A percentile compares a stretch with the other conserved stretches of the same genome.
phyloP scores from a whole-genome alignment of 2,888 invertebrate genomes.

The Helobdella robusta region DNA sequence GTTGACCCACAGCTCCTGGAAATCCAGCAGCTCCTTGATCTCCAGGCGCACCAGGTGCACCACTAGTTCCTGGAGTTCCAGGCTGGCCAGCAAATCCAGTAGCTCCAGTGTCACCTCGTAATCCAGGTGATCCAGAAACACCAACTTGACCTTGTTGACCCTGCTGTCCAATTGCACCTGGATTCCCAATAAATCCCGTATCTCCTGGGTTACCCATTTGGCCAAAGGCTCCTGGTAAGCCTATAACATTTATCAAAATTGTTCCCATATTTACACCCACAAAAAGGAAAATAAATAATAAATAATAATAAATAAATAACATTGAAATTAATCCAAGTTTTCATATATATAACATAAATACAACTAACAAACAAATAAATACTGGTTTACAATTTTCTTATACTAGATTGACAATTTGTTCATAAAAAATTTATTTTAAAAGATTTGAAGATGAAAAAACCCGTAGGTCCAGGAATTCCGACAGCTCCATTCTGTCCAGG shows the following conservation, averaged over 20 bases:
- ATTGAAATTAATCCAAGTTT: neutral
- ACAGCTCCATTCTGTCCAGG: constrained; percentile 24
- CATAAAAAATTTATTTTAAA: too few species aligned
- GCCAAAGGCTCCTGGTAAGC: neutral
- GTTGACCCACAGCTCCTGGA: constrained; percentile 22
- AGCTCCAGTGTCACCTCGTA: constrained; percentile 38
- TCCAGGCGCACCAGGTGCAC: constrained; percentile 28
- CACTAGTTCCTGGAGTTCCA: constrained; percentile 29
- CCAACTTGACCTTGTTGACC: constrained; percentile 26
- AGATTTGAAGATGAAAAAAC: too few species aligned
- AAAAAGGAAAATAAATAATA: too few species aligned
- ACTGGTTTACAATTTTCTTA: too few species aligned
- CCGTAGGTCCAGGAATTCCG: constrained; percentile 29
- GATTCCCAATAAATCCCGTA: constrained; percentile 19
- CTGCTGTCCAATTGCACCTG: constrained; percentile 26
- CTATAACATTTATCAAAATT: neutral
- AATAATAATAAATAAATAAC: too few species aligned
- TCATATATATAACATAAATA: too few species aligned
- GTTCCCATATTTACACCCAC: too few species aligned
- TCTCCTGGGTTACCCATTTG: constrained; percentile 10
- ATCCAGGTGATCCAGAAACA: neutral
- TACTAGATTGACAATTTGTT: too few species aligned
- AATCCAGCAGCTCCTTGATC: constrained; percentile 28
- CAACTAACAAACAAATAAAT: too few species aligned
- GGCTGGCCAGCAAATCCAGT: constrained; percentile 34